Evolutionary conservation across 2,113 vertebrate species (phyloP).

Genomic region (Sander lucioperca): DNA sequence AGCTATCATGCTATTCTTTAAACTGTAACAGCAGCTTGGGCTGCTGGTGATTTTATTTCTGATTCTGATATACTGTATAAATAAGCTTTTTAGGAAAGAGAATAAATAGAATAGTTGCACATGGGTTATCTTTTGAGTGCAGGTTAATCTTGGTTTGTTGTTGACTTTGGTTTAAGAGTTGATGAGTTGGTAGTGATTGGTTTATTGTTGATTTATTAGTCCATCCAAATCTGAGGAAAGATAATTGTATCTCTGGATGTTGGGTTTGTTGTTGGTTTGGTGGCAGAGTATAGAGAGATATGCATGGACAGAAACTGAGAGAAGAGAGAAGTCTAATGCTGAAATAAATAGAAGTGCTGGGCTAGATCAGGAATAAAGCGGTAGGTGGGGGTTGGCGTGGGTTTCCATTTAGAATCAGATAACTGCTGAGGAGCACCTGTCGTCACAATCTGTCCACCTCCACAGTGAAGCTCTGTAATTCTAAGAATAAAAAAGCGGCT

Average conservation of each 20-base stretch:
- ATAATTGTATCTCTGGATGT: not conserved
- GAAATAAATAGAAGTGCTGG: conserved; percentile 46
- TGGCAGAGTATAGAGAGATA: not conserved
- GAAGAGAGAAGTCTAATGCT: conserved; percentile 10
- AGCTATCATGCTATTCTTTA: no score
- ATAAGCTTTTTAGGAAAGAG: not conserved
- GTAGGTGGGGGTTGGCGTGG: conserved; percentile 58
- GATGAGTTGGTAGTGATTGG: not conserved
- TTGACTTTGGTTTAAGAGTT: not conserved
- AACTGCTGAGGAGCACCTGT: conserved; percentile 78
- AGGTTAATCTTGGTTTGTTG: not conserved
- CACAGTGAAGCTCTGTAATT: conserved; percentile 40
- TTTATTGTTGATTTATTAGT: not conserved
- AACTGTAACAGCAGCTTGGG: not conserved
- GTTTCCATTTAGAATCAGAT: conserved; percentile 61
- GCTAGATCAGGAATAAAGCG: conserved; percentile 41
- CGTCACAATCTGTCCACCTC: conserved; percentile 76
- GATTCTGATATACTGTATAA: not conserved
- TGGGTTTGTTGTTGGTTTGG: not conserved
- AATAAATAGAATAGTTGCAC: not conserved
- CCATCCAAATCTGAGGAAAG: not conserved
- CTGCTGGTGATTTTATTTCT: not conserved
- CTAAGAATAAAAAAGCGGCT: conserved; percentile 42
- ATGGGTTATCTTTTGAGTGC: not conserved
- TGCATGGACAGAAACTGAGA: conserved; percentile 9